phyloP scores from a whole-genome alignment of 2,113 vertebrate genomes.

The Caracal caracal region DNA sequence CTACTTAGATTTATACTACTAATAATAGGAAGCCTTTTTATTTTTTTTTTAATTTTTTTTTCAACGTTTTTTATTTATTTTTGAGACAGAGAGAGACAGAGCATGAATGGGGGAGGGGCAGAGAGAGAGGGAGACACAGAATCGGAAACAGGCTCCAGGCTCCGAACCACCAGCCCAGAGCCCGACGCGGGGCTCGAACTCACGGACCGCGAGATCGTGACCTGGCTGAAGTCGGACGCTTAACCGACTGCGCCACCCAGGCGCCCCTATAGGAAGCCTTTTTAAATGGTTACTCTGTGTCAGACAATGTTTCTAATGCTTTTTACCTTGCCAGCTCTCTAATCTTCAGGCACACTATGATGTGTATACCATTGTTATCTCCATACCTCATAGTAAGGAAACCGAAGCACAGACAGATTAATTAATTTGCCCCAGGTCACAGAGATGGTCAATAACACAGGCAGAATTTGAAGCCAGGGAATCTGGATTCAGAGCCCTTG shows the following conservation, averaged over 20 bases:
- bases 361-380: not conserved
- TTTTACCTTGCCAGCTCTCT: conserved; percentile 26
- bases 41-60: too few species aligned
- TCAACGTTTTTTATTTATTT: too few species aligned
- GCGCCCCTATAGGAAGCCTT: not conserved
- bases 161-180: too few species aligned
- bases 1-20: conserved; percentile 13
- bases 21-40: not conserved
- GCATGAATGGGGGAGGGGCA: too few species aligned
- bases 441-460: not conserved
- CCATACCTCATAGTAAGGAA: not conserved
- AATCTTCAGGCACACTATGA: conserved; percentile 6
- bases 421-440: not conserved
- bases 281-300: not conserved
- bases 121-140: too few species aligned
- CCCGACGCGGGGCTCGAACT: too few species aligned
- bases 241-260: too few species aligned
- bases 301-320: not conserved
- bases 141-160: too few species aligned
- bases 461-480: not conserved
- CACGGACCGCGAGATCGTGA: too few species aligned
- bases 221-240: too few species aligned
- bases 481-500: not conserved
- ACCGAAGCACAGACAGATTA: not conserved
- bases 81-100: too few species aligned